These are phyloP conservation scores for Dryocosmus kuriphilus DNA, from an alignment of 2,888 invertebrate genomes.

Conservation along the genomic window DNA sequence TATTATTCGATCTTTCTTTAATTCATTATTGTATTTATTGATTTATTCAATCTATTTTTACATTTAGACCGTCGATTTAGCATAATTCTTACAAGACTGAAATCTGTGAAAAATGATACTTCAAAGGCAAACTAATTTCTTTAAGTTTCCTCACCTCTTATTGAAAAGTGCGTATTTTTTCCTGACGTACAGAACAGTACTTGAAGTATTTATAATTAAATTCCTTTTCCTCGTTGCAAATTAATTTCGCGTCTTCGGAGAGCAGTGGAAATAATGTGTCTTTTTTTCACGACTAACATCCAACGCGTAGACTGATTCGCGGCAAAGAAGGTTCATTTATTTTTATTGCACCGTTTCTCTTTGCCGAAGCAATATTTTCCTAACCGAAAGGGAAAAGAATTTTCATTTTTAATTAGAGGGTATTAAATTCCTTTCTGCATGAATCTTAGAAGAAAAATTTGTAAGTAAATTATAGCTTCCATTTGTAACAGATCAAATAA, in stretches of 20 bases:
- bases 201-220: conserved; percentile 6
- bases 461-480: not conserved
- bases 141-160: not conserved
- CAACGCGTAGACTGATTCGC: not conserved
- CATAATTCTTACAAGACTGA: not conserved
- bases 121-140: not conserved
- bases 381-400: not conserved
- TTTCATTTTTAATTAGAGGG: not conserved
- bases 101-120: not conserved
- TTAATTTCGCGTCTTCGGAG: no score
- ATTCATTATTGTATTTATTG: not conserved
- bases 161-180: not conserved
- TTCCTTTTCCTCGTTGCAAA: not conserved
- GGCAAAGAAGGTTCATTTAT: conserved; percentile 15
- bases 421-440: not conserved
- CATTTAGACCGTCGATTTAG: not conserved
- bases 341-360: conserved; percentile 1
- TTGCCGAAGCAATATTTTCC: conserved; percentile 26
- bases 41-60: not conserved
- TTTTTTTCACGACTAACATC: not conserved
- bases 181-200: not conserved
- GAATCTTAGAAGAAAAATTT: not conserved
- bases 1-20: not conserved
- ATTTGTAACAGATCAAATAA: not conserved
- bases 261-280: no score